A percentile compares a stretch with the other conserved stretches of the same genome.
Conservation (phyloP, 2,797 vertebrate genomes). For the Mus minutoides region DNA sequence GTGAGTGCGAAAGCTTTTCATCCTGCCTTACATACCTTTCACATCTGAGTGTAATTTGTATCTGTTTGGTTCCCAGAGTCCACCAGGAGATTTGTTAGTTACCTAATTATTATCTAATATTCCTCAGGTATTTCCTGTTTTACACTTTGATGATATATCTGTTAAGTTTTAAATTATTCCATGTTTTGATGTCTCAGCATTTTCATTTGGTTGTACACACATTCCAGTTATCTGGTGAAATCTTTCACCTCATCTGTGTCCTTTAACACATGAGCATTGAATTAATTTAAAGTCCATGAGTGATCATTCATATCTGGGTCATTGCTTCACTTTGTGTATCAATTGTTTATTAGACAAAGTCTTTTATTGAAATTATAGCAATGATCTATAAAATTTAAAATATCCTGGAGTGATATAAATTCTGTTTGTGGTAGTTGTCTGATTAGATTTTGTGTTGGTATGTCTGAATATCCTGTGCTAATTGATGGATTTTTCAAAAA, state of each 20-base stretch:
- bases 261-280: neutral
- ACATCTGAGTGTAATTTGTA: neutral
- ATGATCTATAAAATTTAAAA: neutral
- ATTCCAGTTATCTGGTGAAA: neutral
- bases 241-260: neutral
- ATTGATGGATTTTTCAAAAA: neutral
- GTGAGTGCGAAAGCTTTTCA: neutral
- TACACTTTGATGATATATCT: neutral
- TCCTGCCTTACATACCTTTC: neutral
- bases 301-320: neutral
- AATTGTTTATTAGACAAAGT: neutral
- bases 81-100: neutral
- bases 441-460: neutral
- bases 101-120: neutral
- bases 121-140: neutral
- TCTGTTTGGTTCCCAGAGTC: neutral
- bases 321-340: neutral
- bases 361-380: neutral
- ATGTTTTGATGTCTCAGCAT: neutral
- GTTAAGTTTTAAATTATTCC: neutral
- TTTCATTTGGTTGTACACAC: slow-evolving; percentile 20
- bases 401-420: neutral
- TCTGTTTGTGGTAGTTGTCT: neutral
- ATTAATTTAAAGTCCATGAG: neutral
- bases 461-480: neutral